Base-by-base conservation (phyloP, 1,140 invertebrate genomes). In the Antheraea pernyi region DNA sequence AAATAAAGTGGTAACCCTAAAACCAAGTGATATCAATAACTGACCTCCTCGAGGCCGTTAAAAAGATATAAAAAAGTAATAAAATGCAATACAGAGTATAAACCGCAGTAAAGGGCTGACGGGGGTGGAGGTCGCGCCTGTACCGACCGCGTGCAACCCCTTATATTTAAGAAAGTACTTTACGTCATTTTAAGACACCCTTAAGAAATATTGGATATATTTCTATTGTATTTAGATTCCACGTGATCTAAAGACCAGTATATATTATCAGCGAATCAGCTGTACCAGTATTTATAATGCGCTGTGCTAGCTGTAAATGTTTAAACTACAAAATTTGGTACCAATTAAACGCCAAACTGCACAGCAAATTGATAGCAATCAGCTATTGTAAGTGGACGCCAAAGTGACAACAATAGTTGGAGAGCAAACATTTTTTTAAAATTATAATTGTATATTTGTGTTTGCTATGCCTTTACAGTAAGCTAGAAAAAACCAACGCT, bases 31-130 rank as follows among this genome's bases (percentile, higher is more conserved):
- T 65, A 72, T 70, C 70, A 73, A 71, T 72, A 75, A 72, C 80
- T 84, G 82, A 84, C 84, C 80, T 74, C 70, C 74, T 74, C 53
- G 59, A 37, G 37, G 75, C 82, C 72, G 79, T 86, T 80, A 84
- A 84, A 85, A 86, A 86, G 77, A 84, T 79, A 86, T 86, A 85
- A 86, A 86, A 85, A 85, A 86, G 84, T 85, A 85, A 83, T 86
- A 86, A 86, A 86, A 86, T 69, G 82, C 84, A 86, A 80, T 74
- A 65, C 71, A 74, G 78, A 78, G 80, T 81, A 83, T 80, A 82
- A 80, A 76, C 72, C 81, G 73, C 75, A 70, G 64, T 72, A 78
- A 83, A 81, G 79, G 80, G 39, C 39, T 42, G 39, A 0, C 39
- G 39, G 39, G 37, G 39, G 39, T 42, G 8, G 39, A 42, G 81